These are phyloP conservation scores for Sebastes hubbsi DNA, from an alignment of 2,797 vertebrate species.

Conservation along the genomic window DNA sequence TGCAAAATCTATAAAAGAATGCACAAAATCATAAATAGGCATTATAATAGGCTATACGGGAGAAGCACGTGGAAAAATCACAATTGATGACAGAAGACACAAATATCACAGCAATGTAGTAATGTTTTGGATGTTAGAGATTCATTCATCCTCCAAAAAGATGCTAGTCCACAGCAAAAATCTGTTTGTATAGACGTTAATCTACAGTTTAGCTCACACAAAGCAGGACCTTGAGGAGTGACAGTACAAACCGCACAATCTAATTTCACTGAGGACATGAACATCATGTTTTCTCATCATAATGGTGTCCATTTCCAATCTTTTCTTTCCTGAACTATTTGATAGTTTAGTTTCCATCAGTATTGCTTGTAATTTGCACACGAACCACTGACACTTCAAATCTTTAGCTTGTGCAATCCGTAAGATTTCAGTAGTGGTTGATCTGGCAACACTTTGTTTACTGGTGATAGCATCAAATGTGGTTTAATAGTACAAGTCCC, in stretches of 20 bases:
- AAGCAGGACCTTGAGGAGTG: background rate
- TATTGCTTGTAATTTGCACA: background rate
- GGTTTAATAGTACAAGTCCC: too few species aligned
- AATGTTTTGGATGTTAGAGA: background rate
- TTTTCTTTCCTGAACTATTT: background rate
- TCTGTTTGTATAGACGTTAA: background rate
- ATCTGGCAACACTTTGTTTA: background rate
- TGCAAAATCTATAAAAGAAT: background rate
- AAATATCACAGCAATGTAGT: background rate
- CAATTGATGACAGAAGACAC: background rate
- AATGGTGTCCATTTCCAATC: background rate
- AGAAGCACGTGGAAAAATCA: background rate
- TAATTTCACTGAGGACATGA: background rate
- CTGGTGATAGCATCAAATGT: too few species aligned
- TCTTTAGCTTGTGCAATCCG: background rate
- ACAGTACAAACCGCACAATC: background rate
- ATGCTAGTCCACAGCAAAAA: background rate
- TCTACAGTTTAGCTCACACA: background rate
- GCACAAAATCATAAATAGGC: background rate
- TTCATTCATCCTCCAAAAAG: background rate
- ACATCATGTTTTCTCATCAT: background rate
- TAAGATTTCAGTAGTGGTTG: background rate
- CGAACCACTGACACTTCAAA: background rate
- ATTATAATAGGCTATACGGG: background rate
- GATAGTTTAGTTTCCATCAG: background rate